Evolutionary conservation across 2,797 vertebrate species (phyloP).

Genomic region (Coilia nasus): DNA sequence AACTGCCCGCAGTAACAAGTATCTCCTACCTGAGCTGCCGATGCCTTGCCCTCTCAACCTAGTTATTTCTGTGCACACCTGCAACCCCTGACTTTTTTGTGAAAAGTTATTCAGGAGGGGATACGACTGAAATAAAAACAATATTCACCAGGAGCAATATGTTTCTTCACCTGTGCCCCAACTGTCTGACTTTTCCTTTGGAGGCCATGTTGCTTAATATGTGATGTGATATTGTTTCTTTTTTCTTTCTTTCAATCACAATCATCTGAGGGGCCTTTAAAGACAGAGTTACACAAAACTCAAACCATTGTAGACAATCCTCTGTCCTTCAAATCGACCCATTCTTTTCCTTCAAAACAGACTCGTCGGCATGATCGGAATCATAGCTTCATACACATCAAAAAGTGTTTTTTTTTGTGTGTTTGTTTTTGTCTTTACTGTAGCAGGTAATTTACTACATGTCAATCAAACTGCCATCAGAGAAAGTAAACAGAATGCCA

Average conservation of each 20-base stretch:
- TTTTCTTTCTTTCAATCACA: background rate
- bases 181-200: slow-evolving; percentile 18
- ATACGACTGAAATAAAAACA: background rate
- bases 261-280: background rate
- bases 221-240: slow-evolving; percentile 23
- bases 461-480: slow-evolving; percentile 1
- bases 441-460: background rate
- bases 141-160: slow-evolving; percentile 63
- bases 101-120: background rate
- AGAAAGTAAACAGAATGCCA: background rate
- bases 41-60: background rate
- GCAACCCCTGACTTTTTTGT: background rate
- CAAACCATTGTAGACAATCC: background rate
- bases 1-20: background rate
- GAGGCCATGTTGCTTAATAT: slow-evolving; percentile 28
- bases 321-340: background rate
- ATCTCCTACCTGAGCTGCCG: background rate
- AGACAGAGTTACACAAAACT: background rate
- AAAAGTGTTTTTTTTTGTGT: background rate
- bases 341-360: background rate
- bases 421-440: background rate
- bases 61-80: slow-evolving; percentile 1
- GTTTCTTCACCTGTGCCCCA: slow-evolving; percentile 30
- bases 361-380: background rate
- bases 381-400: background rate